A percentile compares a stretch with the other conserved stretches of the same genome.
phyloP scores from a whole-genome alignment of 1,140 invertebrate genomes.

The Drosophila oshimai region DNA sequence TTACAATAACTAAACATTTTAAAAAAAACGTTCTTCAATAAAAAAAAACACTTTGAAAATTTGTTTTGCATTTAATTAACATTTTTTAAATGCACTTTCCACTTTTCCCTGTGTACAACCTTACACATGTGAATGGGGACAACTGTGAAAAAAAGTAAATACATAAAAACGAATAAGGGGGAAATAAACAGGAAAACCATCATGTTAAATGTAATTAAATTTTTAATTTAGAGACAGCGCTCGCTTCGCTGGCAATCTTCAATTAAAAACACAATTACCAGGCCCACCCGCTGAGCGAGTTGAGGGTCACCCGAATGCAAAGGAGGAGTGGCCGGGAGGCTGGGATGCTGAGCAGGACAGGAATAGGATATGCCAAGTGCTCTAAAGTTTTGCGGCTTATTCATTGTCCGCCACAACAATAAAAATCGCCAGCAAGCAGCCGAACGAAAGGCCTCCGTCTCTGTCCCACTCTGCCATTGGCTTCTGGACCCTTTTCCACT shows the following conservation, averaged over 20 bases:
- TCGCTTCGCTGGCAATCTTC: constrained; percentile 66
- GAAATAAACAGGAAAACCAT: constrained; percentile 57
- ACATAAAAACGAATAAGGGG: constrained; percentile 11
- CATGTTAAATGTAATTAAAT: constrained; percentile 80
- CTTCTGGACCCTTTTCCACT: background rate
- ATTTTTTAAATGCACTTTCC: background rate
- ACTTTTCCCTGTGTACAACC: background rate
- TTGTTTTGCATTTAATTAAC: background rate
- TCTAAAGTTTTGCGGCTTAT: constrained; percentile 75
- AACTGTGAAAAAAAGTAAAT: background rate
- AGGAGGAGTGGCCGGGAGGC: background rate
- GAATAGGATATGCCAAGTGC: constrained; percentile 79
- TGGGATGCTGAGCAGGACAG: constrained; percentile 35
- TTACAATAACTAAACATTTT: no score
- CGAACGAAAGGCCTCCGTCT: constrained; percentile 12
- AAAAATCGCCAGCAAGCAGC: constrained; percentile 43
- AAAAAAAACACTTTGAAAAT: no score
- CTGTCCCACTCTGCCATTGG: background rate
- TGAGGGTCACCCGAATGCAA: constrained; percentile 2
- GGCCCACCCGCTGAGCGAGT: constrained; percentile 39
- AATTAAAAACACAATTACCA: constrained; percentile 78
- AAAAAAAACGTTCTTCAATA: no score
- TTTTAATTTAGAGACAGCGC: constrained; percentile 71
- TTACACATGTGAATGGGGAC: constrained; percentile 11
- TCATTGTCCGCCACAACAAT: constrained; percentile 74